Base-by-base conservation (phyloP, 2,113 vertebrate species). In the Cathartes aura region DNA sequence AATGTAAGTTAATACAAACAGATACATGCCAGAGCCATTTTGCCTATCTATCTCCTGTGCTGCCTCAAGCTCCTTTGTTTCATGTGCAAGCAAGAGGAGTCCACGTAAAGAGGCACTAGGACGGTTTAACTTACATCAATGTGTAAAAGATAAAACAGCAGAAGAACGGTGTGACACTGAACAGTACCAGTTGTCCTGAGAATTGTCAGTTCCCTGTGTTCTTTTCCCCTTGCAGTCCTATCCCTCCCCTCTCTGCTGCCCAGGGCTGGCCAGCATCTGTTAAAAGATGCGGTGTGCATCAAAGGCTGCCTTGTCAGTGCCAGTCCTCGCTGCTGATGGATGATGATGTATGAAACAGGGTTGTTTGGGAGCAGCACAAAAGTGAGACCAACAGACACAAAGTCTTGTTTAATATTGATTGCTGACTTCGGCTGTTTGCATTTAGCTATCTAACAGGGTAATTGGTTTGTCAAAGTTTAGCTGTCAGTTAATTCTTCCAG, bases 371-470 rank as follows among this genome's bases (percentile, higher is more conserved):
- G 89, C 87, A 95, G 75, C 94, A 64, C 97, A 91, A 88, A 97
- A 97, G 96, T 80, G 87, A 94, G 92, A 93, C 91, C 94, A 90
- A 79, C 93, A 97, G 97, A 94, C 84, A 75, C 87, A 90, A 95
- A 95, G 87, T 97, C 97, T 96, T 96, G 90, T 92, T 97, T 97
- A 95, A 93, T 97, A 94, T 80, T 67, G 90, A 97, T 97, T 83
- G 90, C 97, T 96, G 95, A 94, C 96, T 97, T 87, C 59, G 58
- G 87, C 96, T 91, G 66, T 97, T 97, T 95, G 97, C 92, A 87
- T 97, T 96, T 96, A 93, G 96, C 94, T 96, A 58, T 93, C 83
- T 94, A 94, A 79, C 36, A 82, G 91, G 95, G 96, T 95, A 94
- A 95, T 96, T 94, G 96, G 91, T 96, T 96, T 97, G 94, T 95